Base-by-base conservation (phyloP, 2,888 invertebrate genomes). In the Nymphalis urticae region DNA sequence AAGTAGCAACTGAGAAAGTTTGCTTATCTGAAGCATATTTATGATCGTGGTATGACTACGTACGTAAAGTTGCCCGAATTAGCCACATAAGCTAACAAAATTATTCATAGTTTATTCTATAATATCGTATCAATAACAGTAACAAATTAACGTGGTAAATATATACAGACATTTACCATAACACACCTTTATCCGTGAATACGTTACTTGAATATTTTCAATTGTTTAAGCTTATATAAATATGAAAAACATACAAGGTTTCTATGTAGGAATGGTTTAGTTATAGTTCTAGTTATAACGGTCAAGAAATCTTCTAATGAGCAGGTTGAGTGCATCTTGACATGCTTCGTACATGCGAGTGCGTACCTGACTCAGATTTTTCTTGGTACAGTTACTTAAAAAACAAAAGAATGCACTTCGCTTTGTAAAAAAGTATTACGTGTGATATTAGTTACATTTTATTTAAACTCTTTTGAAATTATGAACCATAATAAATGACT, bases 301-400 rank as follows among this genome's bases (percentile, higher is more conserved):
- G 58, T 59, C 54, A 67, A 66, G 65, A 68, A 65, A 68, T 56
- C 66, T 61, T 21, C 72, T 70, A 68, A 72, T 72, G 72, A 72
- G 67, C 50, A 48, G 47, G 64, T 7, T 21, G 59, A 65, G 59
- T n/a, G 54, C 50, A 47, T 61, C 72, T 70, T 61, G 68, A 72
- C 72, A 70, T 61, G 48, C 51, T 68, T 68, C 48, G 21, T n/a
- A 62, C 56, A 53, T 59, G 62, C 64, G 36, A 68, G 62, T 66
- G 62, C 64, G 64, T 62, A 69, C 71, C 67, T 72, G 70, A 72
- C 72, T 70, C 27, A 70, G 62, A 72, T 72, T 72, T 53, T 70
- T 64, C 58, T 51, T 66, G 63, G 63, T 69, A 69, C 60, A 71
- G 60, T 56, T 51, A 47, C 62, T 62, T 63, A 19, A 3, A 32